A percentile compares a stretch with the other conserved stretches of the same genome.
phyloP scores from a whole-genome alignment of 2,797 vertebrate genomes.

The Schizopygopsis pylzovi region DNA sequence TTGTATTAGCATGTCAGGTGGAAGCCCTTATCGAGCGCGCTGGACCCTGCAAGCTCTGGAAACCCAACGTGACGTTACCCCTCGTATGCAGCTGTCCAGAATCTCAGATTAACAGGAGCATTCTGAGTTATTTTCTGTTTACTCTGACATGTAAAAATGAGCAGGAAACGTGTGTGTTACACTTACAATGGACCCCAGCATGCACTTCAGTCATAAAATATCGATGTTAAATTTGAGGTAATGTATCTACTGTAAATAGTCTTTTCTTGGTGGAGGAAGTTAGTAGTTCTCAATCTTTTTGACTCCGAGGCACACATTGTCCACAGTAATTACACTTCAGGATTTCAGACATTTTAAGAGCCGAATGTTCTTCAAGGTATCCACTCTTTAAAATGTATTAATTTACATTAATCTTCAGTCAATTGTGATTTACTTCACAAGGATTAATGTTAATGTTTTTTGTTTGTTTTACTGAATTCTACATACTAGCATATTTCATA shows the following conservation, averaged over 20 bases:
- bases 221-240: too few relatives aligned
- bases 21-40: conserved; percentile 30
- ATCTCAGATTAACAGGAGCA: conserved; percentile 8
- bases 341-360: neutral
- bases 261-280: neutral
- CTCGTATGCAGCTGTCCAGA: neutral
- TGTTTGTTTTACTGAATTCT: too few relatives aligned
- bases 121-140: neutral
- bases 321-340: neutral
- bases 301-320: neutral
- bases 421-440: neutral
- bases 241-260: neutral
- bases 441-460: too few relatives aligned
- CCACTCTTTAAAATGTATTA: neutral
- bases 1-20: conserved; percentile 48
- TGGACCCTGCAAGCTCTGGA: conserved; percentile 7
- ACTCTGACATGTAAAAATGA: neutral
- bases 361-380: neutral
- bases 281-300: neutral
- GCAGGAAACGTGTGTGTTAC: neutral
- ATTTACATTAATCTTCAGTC: neutral
- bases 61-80: conserved; percentile 14
- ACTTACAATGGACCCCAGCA: neutral
- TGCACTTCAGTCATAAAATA: neutral
- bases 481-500: neutral